Conservation (phyloP, 2,888 invertebrate genomes). For the Leptinotarsa peninsularis region DNA sequence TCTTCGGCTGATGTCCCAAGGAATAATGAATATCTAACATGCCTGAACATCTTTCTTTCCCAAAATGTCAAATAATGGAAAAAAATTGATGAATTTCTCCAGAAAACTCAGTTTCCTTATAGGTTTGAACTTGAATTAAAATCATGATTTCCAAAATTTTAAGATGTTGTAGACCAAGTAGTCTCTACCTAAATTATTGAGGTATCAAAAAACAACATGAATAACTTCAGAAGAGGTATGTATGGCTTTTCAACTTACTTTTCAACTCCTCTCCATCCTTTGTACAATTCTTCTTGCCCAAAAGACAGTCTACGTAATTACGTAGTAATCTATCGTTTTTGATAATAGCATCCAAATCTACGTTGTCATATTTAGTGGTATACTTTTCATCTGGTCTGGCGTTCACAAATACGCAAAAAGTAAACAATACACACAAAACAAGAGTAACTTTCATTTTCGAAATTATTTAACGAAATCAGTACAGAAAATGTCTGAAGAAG, state of each 20-base stretch:
- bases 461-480: neutral
- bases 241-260: constrained; percentile 68
- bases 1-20: too few relatives aligned
- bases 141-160: too few relatives aligned
- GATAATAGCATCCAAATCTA: constrained; percentile 76
- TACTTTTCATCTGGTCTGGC: constrained; percentile 63
- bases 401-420: constrained; percentile 35
- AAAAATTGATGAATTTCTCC: too few relatives aligned
- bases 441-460: constrained; percentile 43
- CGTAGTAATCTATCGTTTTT: constrained; percentile 74
- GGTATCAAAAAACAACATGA: too few relatives aligned
- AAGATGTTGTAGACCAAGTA: too few relatives aligned
- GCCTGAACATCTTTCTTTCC: too few relatives aligned
- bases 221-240: too few relatives aligned
- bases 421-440: constrained; percentile 33
- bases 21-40: too few relatives aligned
- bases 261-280: constrained; percentile 78
- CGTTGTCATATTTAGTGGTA: constrained; percentile 77
- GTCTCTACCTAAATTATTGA: too few relatives aligned
- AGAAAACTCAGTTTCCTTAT: too few relatives aligned
- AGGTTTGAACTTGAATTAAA: too few relatives aligned
- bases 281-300: constrained; percentile 75
- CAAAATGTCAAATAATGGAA: too few relatives aligned
- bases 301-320: constrained; percentile 75
- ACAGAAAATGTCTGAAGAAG: constrained; percentile 2